Conservation (phyloP, 2,113 vertebrate species). For the Recurvirostra avosetta region DNA sequence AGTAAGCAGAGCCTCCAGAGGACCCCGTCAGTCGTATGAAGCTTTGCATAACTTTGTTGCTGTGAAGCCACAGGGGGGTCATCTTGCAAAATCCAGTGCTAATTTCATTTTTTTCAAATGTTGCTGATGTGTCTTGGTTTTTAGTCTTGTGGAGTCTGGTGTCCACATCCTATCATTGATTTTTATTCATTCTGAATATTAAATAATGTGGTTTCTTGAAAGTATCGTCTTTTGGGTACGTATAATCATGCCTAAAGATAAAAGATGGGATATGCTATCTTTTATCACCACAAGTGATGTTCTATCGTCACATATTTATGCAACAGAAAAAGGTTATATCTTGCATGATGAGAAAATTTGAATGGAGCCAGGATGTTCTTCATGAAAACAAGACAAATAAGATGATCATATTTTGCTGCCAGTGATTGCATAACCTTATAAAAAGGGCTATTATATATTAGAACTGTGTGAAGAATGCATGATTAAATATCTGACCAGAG, state of each 20-base stretch:
- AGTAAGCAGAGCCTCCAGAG: slow-evolving; percentile 54
- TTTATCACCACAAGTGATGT: background rate
- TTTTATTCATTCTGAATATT: background rate
- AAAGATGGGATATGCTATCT: background rate
- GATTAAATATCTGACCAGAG: background rate
- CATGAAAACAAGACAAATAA: background rate
- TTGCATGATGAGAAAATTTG: background rate
- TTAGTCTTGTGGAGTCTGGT: background rate
- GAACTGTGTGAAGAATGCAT: background rate
- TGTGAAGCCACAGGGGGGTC: background rate
- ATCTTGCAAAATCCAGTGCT: slow-evolving; percentile 6
- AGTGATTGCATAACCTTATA: background rate
- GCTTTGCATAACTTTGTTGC: slow-evolving; percentile 52
- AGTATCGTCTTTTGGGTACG: background rate
- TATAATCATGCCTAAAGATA: background rate
- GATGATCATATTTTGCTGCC: background rate
- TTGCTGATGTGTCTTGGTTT: background rate
- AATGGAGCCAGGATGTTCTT: background rate
- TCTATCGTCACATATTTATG: background rate
- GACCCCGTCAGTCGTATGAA: slow-evolving; percentile 3
- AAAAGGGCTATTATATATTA: background rate
- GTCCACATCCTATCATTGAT: background rate
- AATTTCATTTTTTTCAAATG: slow-evolving; percentile 30
- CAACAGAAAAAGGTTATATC: background rate
- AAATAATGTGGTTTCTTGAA: background rate